Percentiles rank a stretch among this genome's conserved stretches.
Evolutionary conservation across 2,797 vertebrate species (phyloP).

Genomic region (Odontamblyopus lacepedii): DNA sequence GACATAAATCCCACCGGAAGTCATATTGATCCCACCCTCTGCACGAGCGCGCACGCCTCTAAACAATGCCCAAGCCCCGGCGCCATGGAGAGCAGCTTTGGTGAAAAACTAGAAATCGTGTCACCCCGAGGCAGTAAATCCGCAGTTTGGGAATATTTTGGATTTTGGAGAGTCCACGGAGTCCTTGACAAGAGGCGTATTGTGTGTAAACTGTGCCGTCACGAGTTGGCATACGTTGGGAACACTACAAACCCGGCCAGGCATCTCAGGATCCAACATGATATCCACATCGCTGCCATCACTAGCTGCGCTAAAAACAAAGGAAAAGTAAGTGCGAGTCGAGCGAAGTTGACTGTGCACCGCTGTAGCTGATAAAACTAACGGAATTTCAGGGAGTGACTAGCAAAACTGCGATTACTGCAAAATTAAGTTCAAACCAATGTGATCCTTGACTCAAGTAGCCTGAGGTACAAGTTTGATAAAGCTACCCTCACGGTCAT

Average conservation of each 20-base stretch:
- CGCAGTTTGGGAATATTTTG: constrained; percentile 8
- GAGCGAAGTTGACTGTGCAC: neutral
- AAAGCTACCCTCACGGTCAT: neutral
- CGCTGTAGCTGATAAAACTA: neutral
- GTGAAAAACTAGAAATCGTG: constrained; percentile 1
- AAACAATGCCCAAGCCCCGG: constrained; percentile 1
- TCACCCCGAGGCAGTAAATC: constrained; percentile 12
- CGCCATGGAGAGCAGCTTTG: constrained; percentile 5
- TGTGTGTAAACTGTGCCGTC: constrained; percentile 9
- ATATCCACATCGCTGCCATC: constrained; percentile 2
- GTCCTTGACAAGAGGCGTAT: constrained; percentile 2
- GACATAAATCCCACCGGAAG: constrained; percentile 1
- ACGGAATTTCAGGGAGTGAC: neutral
- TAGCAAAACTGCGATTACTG: neutral
- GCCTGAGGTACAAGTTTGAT: neutral
- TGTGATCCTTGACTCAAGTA: neutral
- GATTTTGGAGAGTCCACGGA: constrained; percentile 4
- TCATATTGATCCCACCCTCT: neutral
- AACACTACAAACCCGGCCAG: constrained; percentile 15
- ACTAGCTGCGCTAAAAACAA: constrained; percentile 7
- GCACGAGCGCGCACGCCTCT: constrained; percentile 10
- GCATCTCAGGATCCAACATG: constrained; percentile 2
- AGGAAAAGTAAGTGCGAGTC: constrained; percentile 1
- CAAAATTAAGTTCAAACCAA: neutral
- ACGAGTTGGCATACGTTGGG: constrained; percentile 5